These are phyloP conservation scores for Ectemnius cavifrons DNA, from an alignment of 2,888 invertebrate species.

Conservation along the genomic window DNA sequence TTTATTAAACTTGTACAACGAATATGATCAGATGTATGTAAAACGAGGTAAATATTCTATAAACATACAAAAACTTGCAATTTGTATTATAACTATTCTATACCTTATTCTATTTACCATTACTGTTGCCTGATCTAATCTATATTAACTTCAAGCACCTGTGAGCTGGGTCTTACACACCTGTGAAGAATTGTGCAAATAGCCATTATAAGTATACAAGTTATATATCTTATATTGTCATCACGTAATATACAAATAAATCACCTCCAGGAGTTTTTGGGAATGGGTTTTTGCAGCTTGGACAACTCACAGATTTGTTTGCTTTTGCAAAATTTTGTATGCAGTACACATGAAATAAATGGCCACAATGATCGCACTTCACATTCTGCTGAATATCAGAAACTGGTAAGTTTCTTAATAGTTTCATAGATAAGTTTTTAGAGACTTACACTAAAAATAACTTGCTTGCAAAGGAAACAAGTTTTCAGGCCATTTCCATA, in stretches of 20 bases:
- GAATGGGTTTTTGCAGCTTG: slow-evolving; percentile 50
- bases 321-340: slow-evolving; percentile 53
- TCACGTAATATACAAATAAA: background rate
- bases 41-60: too few species aligned
- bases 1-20: too few species aligned
- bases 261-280: background rate
- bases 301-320: slow-evolving; percentile 56
- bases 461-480: slow-evolving; percentile 69
- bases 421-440: background rate
- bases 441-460: slow-evolving; percentile 69
- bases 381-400: slow-evolving; percentile 54
- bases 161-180: too few species aligned
- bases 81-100: too few species aligned
- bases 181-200: too few species aligned
- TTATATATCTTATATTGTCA: too few species aligned
- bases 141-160: too few species aligned
- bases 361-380: slow-evolving; percentile 58
- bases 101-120: too few species aligned
- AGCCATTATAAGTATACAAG: too few species aligned
- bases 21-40: too few species aligned
- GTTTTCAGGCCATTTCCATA: slow-evolving; percentile 61
- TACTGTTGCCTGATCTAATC: too few species aligned
- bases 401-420: slow-evolving; percentile 8
- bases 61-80: too few species aligned
- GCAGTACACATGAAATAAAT: slow-evolving; percentile 59